Percentiles rank a stretch among this genome's conserved stretches.
Evolutionary conservation across 2,888 invertebrate genomes (phyloP).

Genomic region (Junonia oenone): DNA sequence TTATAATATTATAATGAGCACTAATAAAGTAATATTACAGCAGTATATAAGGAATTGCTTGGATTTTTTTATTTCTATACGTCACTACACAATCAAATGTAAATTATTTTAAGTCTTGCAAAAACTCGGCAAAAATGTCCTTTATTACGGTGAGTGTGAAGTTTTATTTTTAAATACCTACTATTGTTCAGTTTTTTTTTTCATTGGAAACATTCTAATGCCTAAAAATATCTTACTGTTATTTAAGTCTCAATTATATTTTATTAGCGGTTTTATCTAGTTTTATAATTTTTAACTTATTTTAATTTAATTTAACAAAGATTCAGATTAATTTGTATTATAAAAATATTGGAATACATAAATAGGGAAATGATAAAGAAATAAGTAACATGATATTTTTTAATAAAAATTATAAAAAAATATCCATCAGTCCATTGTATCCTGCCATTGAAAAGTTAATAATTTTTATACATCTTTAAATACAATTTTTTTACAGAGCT

Average conservation of each 20-base stretch:
- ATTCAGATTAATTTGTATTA: too few species aligned
- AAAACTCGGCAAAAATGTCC: conserved; percentile 4
- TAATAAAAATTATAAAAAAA: too few species aligned
- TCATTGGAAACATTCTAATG: background rate
- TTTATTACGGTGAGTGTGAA: conserved; percentile 6
- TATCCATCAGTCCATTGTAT: too few species aligned
- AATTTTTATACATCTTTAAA: background rate
- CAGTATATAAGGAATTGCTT: background rate
- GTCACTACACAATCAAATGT: background rate
- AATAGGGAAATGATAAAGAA: too few species aligned
- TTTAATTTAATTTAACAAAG: too few species aligned
- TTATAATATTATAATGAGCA: background rate
- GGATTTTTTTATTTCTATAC: background rate
- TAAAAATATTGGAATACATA: too few species aligned
- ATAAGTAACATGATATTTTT: too few species aligned
- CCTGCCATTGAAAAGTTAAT: too few species aligned
- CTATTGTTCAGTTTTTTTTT: background rate
- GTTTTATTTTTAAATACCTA: background rate
- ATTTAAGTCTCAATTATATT: too few species aligned
- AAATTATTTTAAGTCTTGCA: background rate
- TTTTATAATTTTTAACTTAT: too few species aligned
- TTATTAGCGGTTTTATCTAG: too few species aligned
- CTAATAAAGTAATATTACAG: background rate
- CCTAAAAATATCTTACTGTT: too few species aligned
- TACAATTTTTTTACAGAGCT: background rate